Conservation (phyloP, 2,888 invertebrate genomes). For the Euphydryas editha region DNA sequence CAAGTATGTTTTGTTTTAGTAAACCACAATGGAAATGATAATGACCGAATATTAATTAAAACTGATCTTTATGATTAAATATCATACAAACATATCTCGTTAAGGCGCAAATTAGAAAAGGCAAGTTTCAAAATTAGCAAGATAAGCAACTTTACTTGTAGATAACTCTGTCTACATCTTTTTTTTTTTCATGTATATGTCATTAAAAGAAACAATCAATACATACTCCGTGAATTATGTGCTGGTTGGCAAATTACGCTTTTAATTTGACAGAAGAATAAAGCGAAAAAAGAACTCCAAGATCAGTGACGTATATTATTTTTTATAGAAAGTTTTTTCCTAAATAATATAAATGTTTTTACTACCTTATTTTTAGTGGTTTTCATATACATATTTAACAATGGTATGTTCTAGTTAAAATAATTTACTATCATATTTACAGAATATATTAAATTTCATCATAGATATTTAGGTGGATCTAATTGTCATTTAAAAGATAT, state of each 20-base stretch:
- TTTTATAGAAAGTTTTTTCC: slow-evolving; percentile 22
- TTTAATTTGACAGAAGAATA: slow-evolving; percentile 32
- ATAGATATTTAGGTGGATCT: neutral
- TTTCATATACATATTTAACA: neutral
- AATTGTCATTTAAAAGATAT: too few relatives aligned
- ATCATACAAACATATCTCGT: too few relatives aligned
- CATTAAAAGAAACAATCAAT: neutral
- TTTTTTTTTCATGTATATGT: too few relatives aligned
- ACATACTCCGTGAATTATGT: neutral
- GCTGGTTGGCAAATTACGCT: slow-evolving; percentile 23
- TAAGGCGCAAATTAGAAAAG: neutral
- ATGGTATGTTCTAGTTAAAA: slow-evolving; percentile 21
- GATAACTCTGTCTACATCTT: too few relatives aligned
- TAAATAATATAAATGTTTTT: slow-evolving; percentile 28
- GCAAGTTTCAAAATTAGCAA: neutral
- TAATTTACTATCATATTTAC: too few relatives aligned
- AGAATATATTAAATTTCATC: too few relatives aligned
- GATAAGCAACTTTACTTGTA: too few relatives aligned
- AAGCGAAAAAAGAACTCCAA: slow-evolving; percentile 22
- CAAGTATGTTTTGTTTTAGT: neutral
- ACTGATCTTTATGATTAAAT: neutral
- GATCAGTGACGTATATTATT: slow-evolving; percentile 19
- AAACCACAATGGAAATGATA: slow-evolving; percentile 6
- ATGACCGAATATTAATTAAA: slow-evolving; percentile 20
- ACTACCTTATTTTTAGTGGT: slow-evolving; percentile 9